Evolutionary conservation across 2,888 invertebrate species (phyloP).

Genomic region (Perizoma flavofasciatum): DNA sequence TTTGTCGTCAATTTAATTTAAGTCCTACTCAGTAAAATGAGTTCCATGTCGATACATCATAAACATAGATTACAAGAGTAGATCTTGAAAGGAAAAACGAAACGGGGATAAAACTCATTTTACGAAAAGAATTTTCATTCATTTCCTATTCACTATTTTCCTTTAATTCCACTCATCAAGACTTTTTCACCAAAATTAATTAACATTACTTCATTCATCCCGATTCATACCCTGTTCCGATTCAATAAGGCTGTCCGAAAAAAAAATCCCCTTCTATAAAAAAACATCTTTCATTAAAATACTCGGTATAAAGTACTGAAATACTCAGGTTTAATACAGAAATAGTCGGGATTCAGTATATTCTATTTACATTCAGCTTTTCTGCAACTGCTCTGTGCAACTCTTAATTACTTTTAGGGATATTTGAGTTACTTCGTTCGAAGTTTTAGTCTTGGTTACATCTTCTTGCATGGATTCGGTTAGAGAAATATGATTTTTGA

Average conservation of each 20-base stretch:
- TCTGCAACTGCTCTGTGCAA: constrained; percentile 13
- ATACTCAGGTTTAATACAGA: constrained; percentile 5
- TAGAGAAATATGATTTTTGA: too few species aligned
- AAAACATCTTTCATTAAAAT: constrained; percentile 30
- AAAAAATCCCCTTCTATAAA: constrained; percentile 27
- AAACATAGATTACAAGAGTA: neutral
- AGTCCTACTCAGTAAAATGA: too few species aligned
- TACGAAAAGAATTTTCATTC: constrained; percentile 1
- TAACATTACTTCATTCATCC: constrained; percentile 26
- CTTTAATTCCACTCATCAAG: constrained; percentile 22
- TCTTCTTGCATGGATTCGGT: neutral
- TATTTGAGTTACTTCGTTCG: constrained; percentile 7
- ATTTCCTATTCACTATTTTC: constrained; percentile 23
- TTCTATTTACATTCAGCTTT: constrained; percentile 4
- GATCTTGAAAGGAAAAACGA: neutral
- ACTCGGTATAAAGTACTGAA: neutral
- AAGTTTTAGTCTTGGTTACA: constrained; percentile 11
- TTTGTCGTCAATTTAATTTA: too few species aligned
- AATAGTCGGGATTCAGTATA: constrained; percentile 1
- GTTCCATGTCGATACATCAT: too few species aligned
- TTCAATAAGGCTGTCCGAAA: constrained; percentile 12
- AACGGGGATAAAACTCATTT: neutral
- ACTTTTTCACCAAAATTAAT: constrained; percentile 24
- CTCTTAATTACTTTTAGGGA: constrained; percentile 24
- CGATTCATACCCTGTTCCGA: constrained; percentile 4